Evolutionary conservation across 1,140 invertebrate species (phyloP).

Genomic region (Polyergus mexicanus): DNA sequence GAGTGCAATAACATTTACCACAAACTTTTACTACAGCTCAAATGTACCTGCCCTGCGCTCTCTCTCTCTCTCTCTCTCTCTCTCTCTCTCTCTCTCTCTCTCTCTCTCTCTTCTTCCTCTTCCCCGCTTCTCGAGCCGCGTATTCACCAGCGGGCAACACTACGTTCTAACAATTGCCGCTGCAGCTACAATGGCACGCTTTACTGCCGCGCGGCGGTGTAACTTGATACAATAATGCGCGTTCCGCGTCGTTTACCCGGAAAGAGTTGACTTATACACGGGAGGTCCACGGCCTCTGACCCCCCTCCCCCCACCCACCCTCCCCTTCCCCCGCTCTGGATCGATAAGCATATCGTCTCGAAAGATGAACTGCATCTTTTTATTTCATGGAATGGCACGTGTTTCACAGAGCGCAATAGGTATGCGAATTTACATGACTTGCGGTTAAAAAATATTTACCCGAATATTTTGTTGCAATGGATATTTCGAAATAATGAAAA

Average conservation of each 20-base stretch:
- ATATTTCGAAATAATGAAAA: neutral
- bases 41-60: conserved; percentile 48
- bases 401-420: neutral
- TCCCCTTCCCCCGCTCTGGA: neutral
- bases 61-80: no score
- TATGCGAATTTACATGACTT: neutral
- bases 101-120: conserved; percentile 11
- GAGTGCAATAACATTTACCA: conserved; percentile 76
- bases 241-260: conserved; percentile 71
- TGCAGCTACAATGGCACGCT: conserved; percentile 71
- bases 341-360: conserved; percentile 23
- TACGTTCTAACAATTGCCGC: conserved; percentile 73
- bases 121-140: neutral
- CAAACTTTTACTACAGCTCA: conserved; percentile 75
- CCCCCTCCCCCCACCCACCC: no score
- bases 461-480: neutral
- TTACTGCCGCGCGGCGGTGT: conserved; percentile 67
- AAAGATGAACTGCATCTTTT: neutral
- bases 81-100: no score
- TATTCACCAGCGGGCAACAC: conserved; percentile 41
- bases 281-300: conserved; percentile 20
- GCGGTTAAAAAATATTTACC: neutral
- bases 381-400: conserved; percentile 12
- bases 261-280: conserved; percentile 61
- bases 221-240: conserved; percentile 76